Evolutionary conservation across 2,888 invertebrate species (phyloP).

Genomic region (Euzophera pinguis): DNA sequence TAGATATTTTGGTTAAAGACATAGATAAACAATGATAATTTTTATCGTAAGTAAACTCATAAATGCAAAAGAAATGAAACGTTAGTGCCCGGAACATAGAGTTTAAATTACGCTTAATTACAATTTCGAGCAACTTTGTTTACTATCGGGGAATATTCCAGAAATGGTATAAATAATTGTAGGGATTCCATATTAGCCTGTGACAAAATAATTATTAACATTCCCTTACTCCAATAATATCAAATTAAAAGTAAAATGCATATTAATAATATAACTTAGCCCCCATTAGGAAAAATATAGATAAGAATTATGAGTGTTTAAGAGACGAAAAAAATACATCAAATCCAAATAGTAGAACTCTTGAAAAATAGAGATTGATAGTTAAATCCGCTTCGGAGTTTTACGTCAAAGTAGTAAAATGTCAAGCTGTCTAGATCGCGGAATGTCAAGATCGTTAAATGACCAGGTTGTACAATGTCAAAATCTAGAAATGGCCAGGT

Average conservation of each 20-base stretch:
- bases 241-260: not conserved
- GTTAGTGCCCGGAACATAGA: not conserved
- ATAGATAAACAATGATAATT: constrained; percentile 3
- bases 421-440: too few relatives aligned
- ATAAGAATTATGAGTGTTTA: too few relatives aligned
- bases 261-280: too few relatives aligned
- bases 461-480: too few relatives aligned
- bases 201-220: not conserved
- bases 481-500: too few relatives aligned
- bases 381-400: too few relatives aligned
- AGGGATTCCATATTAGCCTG: not conserved
- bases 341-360: too few relatives aligned
- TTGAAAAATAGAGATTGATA: too few relatives aligned
- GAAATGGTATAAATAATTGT: not conserved
- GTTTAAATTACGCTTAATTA: not conserved
- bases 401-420: too few relatives aligned
- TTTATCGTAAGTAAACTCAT: not conserved
- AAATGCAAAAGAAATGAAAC: not conserved
- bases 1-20: not conserved
- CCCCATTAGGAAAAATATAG: too few relatives aligned
- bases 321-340: too few relatives aligned
- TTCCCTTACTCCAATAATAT: not conserved
- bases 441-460: too few relatives aligned
- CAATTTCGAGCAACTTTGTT: not conserved
- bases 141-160: not conserved